These are phyloP conservation scores for Saccostrea echinata DNA, from an alignment of 1,140 invertebrate genomes.

Conservation along the genomic window DNA sequence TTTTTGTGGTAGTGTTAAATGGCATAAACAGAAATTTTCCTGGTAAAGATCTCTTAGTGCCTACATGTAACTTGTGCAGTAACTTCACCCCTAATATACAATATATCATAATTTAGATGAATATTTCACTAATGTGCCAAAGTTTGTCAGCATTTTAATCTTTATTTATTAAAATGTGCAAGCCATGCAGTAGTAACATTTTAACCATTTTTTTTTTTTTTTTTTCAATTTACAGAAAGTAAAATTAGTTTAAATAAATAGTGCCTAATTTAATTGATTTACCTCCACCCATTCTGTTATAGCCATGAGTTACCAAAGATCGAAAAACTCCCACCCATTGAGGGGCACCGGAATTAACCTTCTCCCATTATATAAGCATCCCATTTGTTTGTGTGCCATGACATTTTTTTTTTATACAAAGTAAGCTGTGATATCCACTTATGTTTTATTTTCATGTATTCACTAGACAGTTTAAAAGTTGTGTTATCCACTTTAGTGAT, in stretches of 20 bases:
- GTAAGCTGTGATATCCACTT: neutral
- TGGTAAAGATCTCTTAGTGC: neutral
- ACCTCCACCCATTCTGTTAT: neutral
- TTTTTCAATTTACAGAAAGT: neutral
- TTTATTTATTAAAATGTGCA: neutral
- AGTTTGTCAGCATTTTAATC: neutral
- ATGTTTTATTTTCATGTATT: neutral
- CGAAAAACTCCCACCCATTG: constrained; percentile 10
- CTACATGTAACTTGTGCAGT: no score
- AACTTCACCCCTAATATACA: no score
- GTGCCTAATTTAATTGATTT: neutral
- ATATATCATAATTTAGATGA: neutral
- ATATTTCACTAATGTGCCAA: constrained; percentile 21
- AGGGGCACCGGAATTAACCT: neutral
- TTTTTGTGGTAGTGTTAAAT: neutral
- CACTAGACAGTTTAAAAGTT: no score
- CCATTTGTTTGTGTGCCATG: constrained; percentile 6
- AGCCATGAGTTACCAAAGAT: constrained; percentile 18
- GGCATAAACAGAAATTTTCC: neutral
- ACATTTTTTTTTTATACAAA: constrained; percentile 5
- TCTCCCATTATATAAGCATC: neutral
- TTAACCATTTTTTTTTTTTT: no score
- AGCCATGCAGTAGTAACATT: neutral
- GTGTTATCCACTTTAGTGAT: no score
- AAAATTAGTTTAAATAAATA: neutral